Evolutionary conservation across 2,888 invertebrate genomes (phyloP), one percentile per base, ranked within the genome.

Genomic region (Ashinkailepas kermadecensis): DNA sequence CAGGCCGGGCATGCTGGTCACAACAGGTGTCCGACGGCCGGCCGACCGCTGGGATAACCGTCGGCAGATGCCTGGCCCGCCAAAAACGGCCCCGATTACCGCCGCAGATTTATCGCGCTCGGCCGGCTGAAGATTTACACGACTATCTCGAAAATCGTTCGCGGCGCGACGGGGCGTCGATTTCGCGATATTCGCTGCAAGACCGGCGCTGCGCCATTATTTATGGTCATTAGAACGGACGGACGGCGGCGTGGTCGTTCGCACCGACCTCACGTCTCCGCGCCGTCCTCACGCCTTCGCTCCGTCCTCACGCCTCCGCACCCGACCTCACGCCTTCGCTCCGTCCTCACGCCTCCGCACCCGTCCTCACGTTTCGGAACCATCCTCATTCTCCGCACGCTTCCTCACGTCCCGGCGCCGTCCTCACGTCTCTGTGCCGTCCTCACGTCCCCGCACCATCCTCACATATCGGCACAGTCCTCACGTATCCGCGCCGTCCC

Each of bases 101-200:
- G 70, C 39, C 70, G 70, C 12, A 39, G 39, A 70, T 70, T 70
- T 70, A 70, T 70, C 70, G 70, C 15, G 70, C 65, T n/a, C 13
- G 39, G 25, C 25, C 11, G 39, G 25, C 39, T 13, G 12, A 21
- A 70, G 70, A 70, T 70, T 70, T 70, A 70, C 70, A 70, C 70
- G 39, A 23, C 70, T 70, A 70, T 70, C 70, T 70, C 23, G 39
- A 70, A 70, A 70, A 70, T 70, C 70, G 70, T 70, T 23, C 13
- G 70, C 15, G 39, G 70, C 70, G 13, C 70, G 70, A 23, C 70
- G 70, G 70, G 70, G 70, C 70, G 70, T 70, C 70, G 70, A 70
- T 70, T 70, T 23, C 39, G 39, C 70, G 70, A 70, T 70, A 70
- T 39, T 70, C 70, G 25, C 39, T 70, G 70, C 70, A 70, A 39